Evolutionary conservation across 2,797 vertebrate species (phyloP).

Genomic region (Sebastes itinus): DNA sequence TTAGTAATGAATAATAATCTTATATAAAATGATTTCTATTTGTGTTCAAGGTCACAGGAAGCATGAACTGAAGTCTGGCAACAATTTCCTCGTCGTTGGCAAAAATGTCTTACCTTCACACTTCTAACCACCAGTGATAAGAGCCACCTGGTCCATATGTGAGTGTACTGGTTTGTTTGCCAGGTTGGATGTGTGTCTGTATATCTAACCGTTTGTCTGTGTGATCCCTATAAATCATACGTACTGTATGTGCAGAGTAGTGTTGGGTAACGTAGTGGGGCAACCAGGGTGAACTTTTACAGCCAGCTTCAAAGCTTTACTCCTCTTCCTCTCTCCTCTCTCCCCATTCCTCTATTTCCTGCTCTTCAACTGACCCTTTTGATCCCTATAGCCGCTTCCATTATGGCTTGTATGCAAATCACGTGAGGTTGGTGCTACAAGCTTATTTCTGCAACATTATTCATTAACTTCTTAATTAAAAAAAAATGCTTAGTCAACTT

Average conservation of each 20-base stretch:
- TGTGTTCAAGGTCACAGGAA: not conserved
- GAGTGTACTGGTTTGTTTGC: not conserved
- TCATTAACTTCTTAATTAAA: not conserved
- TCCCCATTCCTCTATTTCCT: conserved; percentile 36
- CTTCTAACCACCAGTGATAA: not conserved
- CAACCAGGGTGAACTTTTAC: conserved; percentile 54
- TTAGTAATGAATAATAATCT: not conserved
- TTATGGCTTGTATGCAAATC: not conserved
- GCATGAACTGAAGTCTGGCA: not conserved
- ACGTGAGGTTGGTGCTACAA: not conserved
- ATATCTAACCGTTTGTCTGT: not conserved
- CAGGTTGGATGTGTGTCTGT: not conserved
- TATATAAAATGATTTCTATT: not conserved
- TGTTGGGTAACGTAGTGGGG: conserved; percentile 13
- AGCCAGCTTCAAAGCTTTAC: conserved; percentile 69
- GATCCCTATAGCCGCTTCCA: not conserved
- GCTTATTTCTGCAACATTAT: not conserved
- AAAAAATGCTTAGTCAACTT: not conserved
- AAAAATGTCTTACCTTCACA: conserved; percentile 11
- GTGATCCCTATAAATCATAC: not conserved
- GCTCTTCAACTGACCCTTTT: conserved; percentile 27
- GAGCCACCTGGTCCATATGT: conserved; percentile 8
- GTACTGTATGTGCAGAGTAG: not conserved
- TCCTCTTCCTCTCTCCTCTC: conserved; percentile 44
- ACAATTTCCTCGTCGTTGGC: not conserved